These are phyloP conservation scores for Zaprionus camerounensis DNA, from an alignment of 1,140 invertebrate genomes.

Conservation along the genomic window DNA sequence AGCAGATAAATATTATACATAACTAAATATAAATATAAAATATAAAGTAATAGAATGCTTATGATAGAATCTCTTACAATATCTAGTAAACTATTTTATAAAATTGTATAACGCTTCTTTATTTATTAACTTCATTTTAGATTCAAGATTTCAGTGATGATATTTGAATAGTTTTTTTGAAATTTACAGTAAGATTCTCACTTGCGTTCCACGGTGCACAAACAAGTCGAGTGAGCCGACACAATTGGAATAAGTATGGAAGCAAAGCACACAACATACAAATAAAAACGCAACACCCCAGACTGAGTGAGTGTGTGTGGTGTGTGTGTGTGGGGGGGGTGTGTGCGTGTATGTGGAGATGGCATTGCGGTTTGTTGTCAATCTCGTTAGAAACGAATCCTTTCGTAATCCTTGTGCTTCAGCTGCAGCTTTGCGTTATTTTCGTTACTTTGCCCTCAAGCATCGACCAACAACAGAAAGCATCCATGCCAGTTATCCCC, in stretches of 20 bases:
- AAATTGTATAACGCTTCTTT: too few relatives aligned
- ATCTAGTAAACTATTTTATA: too few relatives aligned
- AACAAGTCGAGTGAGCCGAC: slow-evolving; percentile 3
- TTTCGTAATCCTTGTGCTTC: slow-evolving; percentile 81
- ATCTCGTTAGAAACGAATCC: slow-evolving; percentile 83
- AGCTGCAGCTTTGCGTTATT: slow-evolving; percentile 72
- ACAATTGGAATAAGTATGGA: slow-evolving; percentile 8
- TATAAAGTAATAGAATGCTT: too few relatives aligned
- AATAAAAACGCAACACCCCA: slow-evolving; percentile 64
- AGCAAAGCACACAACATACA: slow-evolving; percentile 30
- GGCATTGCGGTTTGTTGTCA: slow-evolving; percentile 79
- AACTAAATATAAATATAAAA: too few relatives aligned
- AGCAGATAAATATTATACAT: too few relatives aligned
- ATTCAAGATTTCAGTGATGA: too few relatives aligned
- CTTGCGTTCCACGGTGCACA: neutral
- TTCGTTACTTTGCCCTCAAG: slow-evolving; percentile 61
- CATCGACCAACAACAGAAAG: slow-evolving; percentile 43
- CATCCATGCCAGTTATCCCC: slow-evolving; percentile 4
- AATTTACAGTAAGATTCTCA: neutral
- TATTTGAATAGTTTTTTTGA: too few relatives aligned
- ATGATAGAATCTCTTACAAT: too few relatives aligned
- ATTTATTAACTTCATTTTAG: too few relatives aligned
- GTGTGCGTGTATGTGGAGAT: slow-evolving; percentile 30
- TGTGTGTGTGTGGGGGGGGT: neutral
- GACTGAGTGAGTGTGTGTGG: slow-evolving; percentile 18